phyloP scores from a whole-genome alignment of 2,888 invertebrate genomes.

The Agriopis leucophaearia region DNA sequence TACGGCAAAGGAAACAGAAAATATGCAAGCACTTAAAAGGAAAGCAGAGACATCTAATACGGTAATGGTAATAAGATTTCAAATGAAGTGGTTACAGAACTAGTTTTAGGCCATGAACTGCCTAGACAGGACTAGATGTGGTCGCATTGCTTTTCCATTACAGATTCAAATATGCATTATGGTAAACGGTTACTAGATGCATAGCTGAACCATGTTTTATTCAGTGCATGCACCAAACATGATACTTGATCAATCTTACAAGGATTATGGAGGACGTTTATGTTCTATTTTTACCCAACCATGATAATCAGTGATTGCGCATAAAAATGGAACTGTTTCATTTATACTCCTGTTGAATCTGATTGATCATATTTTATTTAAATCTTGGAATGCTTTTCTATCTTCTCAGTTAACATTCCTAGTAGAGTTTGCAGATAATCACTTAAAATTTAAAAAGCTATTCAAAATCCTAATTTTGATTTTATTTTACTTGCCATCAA shows the following conservation, averaged over 20 bases:
- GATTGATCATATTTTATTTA: too few relatives aligned
- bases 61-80: slow-evolving; percentile 34
- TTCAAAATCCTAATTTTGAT: not conserved
- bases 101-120: slow-evolving; percentile 38
- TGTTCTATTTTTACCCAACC: slow-evolving; percentile 24
- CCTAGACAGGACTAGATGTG: slow-evolving; percentile 46
- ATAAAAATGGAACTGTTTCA: not conserved
- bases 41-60: slow-evolving; percentile 33
- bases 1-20: slow-evolving; percentile 17
- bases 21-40: slow-evolving; percentile 32
- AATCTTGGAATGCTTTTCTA: too few relatives aligned
- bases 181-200: slow-evolving; percentile 53
- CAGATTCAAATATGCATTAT: slow-evolving; percentile 59
- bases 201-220: slow-evolving; percentile 51
- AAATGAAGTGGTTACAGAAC: slow-evolving; percentile 47
- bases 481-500: not conserved
- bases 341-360: too few relatives aligned
- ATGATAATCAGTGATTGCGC: not conserved
- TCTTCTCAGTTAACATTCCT: too few relatives aligned
- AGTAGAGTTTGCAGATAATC: too few relatives aligned
- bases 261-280: slow-evolving; percentile 38
- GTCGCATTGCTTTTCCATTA: slow-evolving; percentile 51
- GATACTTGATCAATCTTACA: slow-evolving; percentile 43
- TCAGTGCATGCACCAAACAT: slow-evolving; percentile 43
- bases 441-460: not conserved